Evolutionary conservation across 2,888 invertebrate genomes (phyloP).

Genomic region (Temnothorax ravouxi): DNA sequence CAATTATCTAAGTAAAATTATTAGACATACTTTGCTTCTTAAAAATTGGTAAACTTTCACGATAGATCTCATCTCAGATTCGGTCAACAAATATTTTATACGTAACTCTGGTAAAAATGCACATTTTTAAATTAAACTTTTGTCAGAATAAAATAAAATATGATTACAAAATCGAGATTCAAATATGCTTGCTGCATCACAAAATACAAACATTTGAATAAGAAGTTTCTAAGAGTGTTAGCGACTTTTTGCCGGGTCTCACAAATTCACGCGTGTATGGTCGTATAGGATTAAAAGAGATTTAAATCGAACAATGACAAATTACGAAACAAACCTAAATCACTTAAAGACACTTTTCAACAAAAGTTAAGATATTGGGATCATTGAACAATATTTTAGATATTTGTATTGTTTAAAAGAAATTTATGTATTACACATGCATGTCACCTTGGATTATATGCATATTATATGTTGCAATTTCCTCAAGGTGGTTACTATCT

Average conservation of each 20-base stretch:
- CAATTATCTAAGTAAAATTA: constrained; percentile 1
- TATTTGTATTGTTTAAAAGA: not conserved
- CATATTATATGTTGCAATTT: not conserved
- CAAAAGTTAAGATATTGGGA: not conserved
- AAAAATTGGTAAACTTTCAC: not conserved
- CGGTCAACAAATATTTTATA: not conserved
- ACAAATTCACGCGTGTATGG: no score
- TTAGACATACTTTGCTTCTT: constrained; percentile 1
- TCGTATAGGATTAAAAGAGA: no score
- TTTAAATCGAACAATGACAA: not conserved
- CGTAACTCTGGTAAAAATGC: not conserved
- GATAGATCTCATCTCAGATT: not conserved
- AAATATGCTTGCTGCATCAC: no score
- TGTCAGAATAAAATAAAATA: no score
- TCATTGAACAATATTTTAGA: not conserved
- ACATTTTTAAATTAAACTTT: no score
- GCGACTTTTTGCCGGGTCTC: no score
- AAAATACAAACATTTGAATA: no score
- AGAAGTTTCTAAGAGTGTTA: no score
- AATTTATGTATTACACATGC: not conserved
- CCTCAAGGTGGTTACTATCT: not conserved
- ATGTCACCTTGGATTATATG: not conserved
- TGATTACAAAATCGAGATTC: no score
- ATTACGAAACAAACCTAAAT: not conserved
- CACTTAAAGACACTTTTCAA: not conserved